These are phyloP conservation scores for Corythaixoides concolor DNA, from an alignment of 2,113 vertebrate species.

Conservation along the genomic window DNA sequence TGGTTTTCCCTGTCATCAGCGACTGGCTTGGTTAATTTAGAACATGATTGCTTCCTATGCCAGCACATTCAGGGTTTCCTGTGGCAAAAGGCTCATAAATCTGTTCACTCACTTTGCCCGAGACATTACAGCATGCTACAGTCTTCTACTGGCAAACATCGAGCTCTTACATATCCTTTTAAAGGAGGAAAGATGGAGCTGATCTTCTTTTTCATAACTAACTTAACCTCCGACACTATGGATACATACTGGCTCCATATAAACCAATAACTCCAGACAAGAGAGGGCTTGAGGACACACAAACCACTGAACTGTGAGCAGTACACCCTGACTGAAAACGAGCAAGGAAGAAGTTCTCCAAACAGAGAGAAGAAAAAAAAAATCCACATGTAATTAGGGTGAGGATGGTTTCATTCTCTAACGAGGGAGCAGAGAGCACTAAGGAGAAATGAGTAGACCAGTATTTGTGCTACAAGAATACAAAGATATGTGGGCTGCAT, in stretches of 20 bases:
- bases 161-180: not conserved
- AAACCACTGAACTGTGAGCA: not conserved
- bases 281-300: not conserved
- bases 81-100: not conserved
- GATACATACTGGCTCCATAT: not conserved
- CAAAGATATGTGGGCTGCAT: not conserved
- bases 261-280: not conserved
- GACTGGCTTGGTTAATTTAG: not conserved
- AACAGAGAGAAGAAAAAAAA: not conserved
- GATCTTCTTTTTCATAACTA: not conserved
- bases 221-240: not conserved
- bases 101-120: not conserved
- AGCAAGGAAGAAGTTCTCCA: not conserved
- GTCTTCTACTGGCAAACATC: rapidly evolving
- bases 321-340: not conserved
- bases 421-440: not conserved
- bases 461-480: not conserved
- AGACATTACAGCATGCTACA: not conserved
- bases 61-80: not conserved
- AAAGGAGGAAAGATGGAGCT: not conserved
- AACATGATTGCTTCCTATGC: not conserved
- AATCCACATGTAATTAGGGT: rapidly evolving
- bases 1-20: not conserved
- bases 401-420: not conserved
- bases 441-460: not conserved